Evolutionary conservation across 2,797 vertebrate genomes (phyloP), one percentile per base, ranked within the genome.

Genomic region (Anguilla obscura): DNA sequence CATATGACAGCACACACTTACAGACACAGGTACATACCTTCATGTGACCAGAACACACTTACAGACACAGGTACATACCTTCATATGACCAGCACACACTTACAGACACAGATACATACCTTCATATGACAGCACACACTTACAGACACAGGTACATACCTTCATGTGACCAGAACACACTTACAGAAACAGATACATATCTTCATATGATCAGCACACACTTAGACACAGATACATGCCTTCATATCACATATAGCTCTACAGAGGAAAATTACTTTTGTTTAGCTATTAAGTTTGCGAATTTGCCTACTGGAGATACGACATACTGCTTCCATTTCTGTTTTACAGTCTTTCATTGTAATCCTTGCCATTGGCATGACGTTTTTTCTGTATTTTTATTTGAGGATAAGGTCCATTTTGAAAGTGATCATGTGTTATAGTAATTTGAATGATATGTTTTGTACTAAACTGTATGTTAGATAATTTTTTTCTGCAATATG

Each of bases 361-460:
- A 60, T 12, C 58, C 58, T 52, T 52, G 50, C 16, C 18, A 16
- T 60, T 18, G n/a, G n/a, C 21, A 69, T 69, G 24, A 69, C 7
- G 3, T 21, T 30, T 74, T 86, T 21, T 30, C 27, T 52, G 16
- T 79, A n/a, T 76, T 76, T 27, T 86, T 74, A 18, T 45, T 86
- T 86, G 52, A 91, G 85, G 16, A 60, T 88, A 90, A 12, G 85
- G 89, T 90, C 84, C 36, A 92, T 90, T 52, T 52, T 52, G 50
- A 52, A 45, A 45, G 40, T 45, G 40, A 45, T 45, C 40, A 52
- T 52, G 50, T 52, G 50, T 52, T 8, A 52, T 52, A 52, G 50
- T 52, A 52, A 52, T 52, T 52, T 52, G 7, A 12, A 12, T 52
- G 9, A 52, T 52, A 52, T 52, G 50, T 12, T 52, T 52, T 52